These are phyloP conservation scores for Astyanax mexicanus DNA, from an alignment of 2,797 vertebrate genomes.

Conservation along the genomic window DNA sequence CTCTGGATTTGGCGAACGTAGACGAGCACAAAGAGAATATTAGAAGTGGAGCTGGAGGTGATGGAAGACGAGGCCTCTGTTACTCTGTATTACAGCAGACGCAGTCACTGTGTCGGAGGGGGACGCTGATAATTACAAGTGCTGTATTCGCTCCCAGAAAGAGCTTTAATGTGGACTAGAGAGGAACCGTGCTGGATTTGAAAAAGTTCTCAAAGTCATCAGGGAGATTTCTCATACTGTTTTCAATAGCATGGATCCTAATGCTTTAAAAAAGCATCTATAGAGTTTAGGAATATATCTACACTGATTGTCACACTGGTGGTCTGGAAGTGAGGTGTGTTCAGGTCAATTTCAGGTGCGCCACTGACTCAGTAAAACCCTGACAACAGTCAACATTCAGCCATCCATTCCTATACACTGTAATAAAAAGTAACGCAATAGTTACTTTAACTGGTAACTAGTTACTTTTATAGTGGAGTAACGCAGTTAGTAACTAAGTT, in stretches of 20 bases:
- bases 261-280: no score
- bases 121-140: constrained; percentile 1
- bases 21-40: constrained; percentile 8
- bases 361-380: no score
- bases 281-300: no score
- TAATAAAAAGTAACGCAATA: no score
- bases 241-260: neutral
- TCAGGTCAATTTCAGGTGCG: no score
- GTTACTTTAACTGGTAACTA: no score
- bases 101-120: neutral
- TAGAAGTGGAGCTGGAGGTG: neutral
- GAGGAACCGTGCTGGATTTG: neutral
- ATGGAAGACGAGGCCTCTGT: neutral
- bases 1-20: neutral
- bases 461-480: no score
- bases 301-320: no score
- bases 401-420: no score
- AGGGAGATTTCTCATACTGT: neutral
- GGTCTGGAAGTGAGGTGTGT: no score
- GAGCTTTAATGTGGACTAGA: neutral
- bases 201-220: neutral
- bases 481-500: no score
- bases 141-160: neutral
- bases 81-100: neutral
- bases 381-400: no score